Evolutionary conservation across 2,113 vertebrate genomes (phyloP), one percentile per base, ranked within the genome.

Genomic region (Murina feae): DNA sequence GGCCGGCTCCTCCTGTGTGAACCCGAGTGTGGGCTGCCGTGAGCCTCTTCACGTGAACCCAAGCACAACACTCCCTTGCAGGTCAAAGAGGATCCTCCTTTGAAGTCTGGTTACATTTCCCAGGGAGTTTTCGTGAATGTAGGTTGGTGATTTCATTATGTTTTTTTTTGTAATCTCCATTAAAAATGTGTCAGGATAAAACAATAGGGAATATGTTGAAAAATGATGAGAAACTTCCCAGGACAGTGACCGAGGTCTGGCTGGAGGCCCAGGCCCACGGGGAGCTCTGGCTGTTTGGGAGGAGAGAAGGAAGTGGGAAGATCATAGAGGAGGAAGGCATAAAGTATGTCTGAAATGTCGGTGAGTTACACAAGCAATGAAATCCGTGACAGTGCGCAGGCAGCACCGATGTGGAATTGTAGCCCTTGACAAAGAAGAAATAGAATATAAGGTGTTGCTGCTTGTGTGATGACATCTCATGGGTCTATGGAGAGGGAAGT

Each of bases 401-500:
- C 93, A 90, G 97, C 93, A 87, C 87, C 96, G 95, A 97, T 94
- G 85, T 9, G 53, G 96, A 96, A 97, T 84, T 96, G 95, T 86
- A 96, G 93, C 72, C 84, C 84, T 96, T 93, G 84, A 93, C 88
- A 95, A 93, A 91, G 91, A 96, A 92, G 90, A 97, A 96, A 94
- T 86, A 92, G 96, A 96, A 92, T 78, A 93, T 89, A 97, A 96
- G 96, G 81, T 37, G 97, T 89, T 96, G 96, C 94, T 97, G 81
- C 74, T 86, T 47, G 58, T 97, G 94, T 96, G 96, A 97, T 97
- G 97, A 97, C 95, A 94, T 97, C 95, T 97, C 95, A 90, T 94
- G 95, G 93, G 93, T 96, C 95, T 90, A 51, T 93, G 90, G 93
- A 96, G 95, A 97, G 95, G 96, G 96, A 97, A 97, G 97, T 96